A percentile compares a stretch with the other conserved stretches of the same genome.
Evolutionary conservation across 2,888 invertebrate species (phyloP).

Genomic region (Rhamnusium bicolor): DNA sequence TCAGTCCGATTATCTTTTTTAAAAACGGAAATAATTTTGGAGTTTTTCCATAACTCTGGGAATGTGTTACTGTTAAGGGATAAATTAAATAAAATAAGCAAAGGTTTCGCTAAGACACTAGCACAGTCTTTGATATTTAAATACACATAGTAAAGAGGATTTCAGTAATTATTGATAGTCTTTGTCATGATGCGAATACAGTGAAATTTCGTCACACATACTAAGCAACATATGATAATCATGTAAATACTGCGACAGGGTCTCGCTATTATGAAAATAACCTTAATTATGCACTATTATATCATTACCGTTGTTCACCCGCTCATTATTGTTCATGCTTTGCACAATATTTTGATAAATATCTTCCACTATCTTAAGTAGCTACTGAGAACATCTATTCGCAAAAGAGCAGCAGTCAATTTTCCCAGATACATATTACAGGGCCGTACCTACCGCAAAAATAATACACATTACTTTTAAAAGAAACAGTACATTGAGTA

Average conservation of each 20-base stretch:
- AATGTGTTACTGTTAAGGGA: too few species aligned
- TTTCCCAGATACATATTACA: neutral
- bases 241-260: slow-evolving; percentile 39
- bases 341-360: slow-evolving; percentile 26
- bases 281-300: slow-evolving; percentile 62
- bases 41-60: too few species aligned
- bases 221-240: slow-evolving; percentile 47
- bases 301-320: slow-evolving; percentile 40
- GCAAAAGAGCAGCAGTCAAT: slow-evolving; percentile 1
- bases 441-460: neutral
- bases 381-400: slow-evolving; percentile 22
- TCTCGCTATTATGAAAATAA: slow-evolving; percentile 60
- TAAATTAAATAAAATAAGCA: too few species aligned
- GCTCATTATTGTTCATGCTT: slow-evolving; percentile 13
- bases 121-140: neutral
- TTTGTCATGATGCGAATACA: neutral
- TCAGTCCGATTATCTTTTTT: too few species aligned
- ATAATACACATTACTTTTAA: neutral
- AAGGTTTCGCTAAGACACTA: too few species aligned
- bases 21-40: too few species aligned
- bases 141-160: neutral
- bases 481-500: too few species aligned
- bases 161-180: neutral
- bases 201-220: slow-evolving; percentile 51
- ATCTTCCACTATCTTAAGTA: slow-evolving; percentile 21